Base-by-base conservation (phyloP, 2,113 vertebrate species). In the Notothenia coriiceps region DNA sequence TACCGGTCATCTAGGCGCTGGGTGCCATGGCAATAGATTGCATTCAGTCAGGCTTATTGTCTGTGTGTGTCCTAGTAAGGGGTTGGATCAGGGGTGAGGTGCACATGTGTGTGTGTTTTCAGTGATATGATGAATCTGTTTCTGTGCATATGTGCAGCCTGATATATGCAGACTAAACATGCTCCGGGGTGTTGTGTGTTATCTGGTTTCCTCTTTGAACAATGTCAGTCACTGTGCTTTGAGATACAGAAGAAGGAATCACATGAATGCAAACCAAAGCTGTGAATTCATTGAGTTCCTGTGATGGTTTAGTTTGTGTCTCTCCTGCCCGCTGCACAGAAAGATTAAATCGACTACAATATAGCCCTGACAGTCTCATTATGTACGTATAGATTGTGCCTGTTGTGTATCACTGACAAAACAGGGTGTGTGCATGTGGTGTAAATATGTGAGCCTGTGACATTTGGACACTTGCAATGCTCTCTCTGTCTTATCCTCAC, bases 361-460 rank as follows among this genome's bases (percentile, higher is more conserved):
- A 77, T 72, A 82, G 55, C 51, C 33, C 67, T 82, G 81, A 81
- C 85, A 85, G 74, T 76, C 77, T 86, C 78, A 79, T 85, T 87
- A 86, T 83, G 77, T 85, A 40, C 10, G 3, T 81, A 72, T 77
- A 69, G 68, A 79, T 74, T 82, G 71, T 79, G 70, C 43, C 62
- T 43, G 70, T 78, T 77, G 69, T 86, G 71, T 86, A 71, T 79
- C 74, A 77, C 70, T 66, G 75, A 82, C 60, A 73, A 86, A 90
- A 84, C 69, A 82, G 89, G 88, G 86, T 91, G 92, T 92, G 89
- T 88, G 75, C 83, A 60, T 88, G 51, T 73, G 74, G 55, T 56
- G 79, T 80, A 79, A 81, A 84, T 61, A 59, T 22, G 2, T 77
- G 46, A 18, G 70, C 15, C 72, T 72, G 66, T 86, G 75, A 85